Conservation (phyloP, 2,797 vertebrate genomes). For the Enteromius thamalakanensis region DNA sequence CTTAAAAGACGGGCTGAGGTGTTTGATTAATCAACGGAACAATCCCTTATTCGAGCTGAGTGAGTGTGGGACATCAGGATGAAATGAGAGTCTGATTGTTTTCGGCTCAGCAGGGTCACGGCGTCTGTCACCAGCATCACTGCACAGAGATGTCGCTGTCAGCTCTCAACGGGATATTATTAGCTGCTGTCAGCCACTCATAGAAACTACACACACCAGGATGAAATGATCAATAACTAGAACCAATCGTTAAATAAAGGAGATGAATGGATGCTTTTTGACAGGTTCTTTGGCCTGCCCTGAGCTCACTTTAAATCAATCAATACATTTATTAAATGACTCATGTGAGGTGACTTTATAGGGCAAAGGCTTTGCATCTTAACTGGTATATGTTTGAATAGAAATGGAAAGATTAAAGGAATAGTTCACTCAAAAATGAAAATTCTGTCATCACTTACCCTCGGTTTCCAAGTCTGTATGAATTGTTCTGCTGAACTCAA, state of each 20-base stretch:
- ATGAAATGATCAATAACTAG: background rate
- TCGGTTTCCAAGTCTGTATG: too few relatives aligned
- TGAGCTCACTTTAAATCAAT: background rate
- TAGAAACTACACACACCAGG: background rate
- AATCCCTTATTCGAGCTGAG: constrained; percentile 4
- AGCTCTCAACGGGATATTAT: background rate
- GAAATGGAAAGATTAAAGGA: background rate
- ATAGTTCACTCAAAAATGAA: background rate
- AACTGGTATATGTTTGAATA: background rate
- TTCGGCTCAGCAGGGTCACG: background rate
- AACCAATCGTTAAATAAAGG: background rate
- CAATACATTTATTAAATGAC: background rate
- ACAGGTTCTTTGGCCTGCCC: background rate
- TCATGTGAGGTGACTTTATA: background rate
- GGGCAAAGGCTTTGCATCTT: background rate
- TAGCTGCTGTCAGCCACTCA: background rate
- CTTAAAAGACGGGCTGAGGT: constrained; percentile 7
- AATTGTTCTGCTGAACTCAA: too few relatives aligned
- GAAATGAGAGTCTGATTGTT: constrained; percentile 17
- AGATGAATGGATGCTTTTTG: background rate
- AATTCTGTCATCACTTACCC: too few relatives aligned
- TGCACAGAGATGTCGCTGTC: background rate
- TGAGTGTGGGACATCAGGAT: constrained; percentile 12
- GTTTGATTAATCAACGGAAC: constrained; percentile 22
- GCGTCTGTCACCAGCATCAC: constrained; percentile 41